Evolutionary conservation across 1,140 invertebrate genomes (phyloP), one percentile per base, ranked within the genome.

Genomic region (Anoplolepis gracilipes): DNA sequence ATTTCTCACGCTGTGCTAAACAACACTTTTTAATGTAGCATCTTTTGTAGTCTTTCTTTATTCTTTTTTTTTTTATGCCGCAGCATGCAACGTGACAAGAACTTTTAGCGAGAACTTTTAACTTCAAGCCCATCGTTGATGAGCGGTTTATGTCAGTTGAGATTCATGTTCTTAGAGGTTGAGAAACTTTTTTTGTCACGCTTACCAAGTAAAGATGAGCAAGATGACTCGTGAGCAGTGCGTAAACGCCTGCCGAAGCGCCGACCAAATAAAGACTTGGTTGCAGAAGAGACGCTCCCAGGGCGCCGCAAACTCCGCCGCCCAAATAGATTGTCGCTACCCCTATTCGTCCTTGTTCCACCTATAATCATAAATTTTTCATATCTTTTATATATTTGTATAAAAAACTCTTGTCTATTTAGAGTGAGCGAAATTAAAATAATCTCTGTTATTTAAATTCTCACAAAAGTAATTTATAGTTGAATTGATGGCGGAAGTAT

Each of bases 231-330:
- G 98, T 97, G 62, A 99, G 96, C 57, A 99, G 95, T 39, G 98
- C 97, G 95, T 99, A 99, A 72, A 98, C 98, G n/a, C 98, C 98
- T 16, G 98, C 98, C 65, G 98, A 99, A 62, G 98, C 98, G 22
- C 99, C 99, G 64, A 98, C 97, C 75, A 99, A 95, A 87, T 96
- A 96, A 61, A 98, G 96, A 90, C 95, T 94, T 0, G 98, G 97
- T 94, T 99, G 98, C 88, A 98, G 94, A 85, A 97, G 96, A 10
- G 97, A 98, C 10, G 98, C 97, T 49, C 97, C 97, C 55, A 98
- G 94, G 1, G 97, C 97, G 65, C 97, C 97, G 53, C 95, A 96
- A 61, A 96, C 93, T 59, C 97, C 97, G 28, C 97, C 97, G 16
- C 96, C 95, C 7, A 96, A 78, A 94, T 98, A 98, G 88, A 98